These are phyloP conservation scores for Urocynchramus pylzowi DNA, from an alignment of 2,113 vertebrate species.

Conservation along the genomic window DNA sequence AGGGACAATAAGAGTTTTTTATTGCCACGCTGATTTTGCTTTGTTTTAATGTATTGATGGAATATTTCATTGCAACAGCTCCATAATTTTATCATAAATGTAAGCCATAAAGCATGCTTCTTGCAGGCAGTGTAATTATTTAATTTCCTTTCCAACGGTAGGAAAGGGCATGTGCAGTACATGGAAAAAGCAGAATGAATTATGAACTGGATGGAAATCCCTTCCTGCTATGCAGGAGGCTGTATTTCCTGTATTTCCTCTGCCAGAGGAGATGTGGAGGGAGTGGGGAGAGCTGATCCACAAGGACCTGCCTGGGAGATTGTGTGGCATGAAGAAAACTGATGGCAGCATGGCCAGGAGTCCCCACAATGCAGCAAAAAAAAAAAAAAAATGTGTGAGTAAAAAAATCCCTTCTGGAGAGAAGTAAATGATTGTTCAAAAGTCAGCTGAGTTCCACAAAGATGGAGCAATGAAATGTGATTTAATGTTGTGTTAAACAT, in stretches of 20 bases:
- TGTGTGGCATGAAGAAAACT: background rate
- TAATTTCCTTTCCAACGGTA: background rate
- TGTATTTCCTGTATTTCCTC: background rate
- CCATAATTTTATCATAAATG: slow-evolving; percentile 9
- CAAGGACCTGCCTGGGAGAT: background rate
- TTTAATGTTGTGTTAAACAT: background rate
- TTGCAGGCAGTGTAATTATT: slow-evolving; percentile 25
- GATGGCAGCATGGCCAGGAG: background rate
- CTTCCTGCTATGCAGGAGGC: background rate
- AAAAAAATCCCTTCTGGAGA: background rate
- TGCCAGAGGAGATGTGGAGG: background rate
- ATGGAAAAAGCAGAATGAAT: background rate
- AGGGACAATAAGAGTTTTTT: background rate
- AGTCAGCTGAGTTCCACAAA: background rate
- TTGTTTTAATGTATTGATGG: slow-evolving; percentile 10
- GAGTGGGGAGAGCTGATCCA: background rate
- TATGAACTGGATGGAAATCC: background rate
- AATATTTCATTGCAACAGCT: slow-evolving; percentile 45
- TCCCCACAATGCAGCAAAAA: background rate
- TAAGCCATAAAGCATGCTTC: background rate
- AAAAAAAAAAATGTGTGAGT: background rate
- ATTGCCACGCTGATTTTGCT: background rate
- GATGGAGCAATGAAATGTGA: rapidly evolving
- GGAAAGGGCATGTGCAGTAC: background rate
- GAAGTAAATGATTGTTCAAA: background rate